Conservation (phyloP, 2,888 invertebrate species). For the Caradrina kadenii region DNA sequence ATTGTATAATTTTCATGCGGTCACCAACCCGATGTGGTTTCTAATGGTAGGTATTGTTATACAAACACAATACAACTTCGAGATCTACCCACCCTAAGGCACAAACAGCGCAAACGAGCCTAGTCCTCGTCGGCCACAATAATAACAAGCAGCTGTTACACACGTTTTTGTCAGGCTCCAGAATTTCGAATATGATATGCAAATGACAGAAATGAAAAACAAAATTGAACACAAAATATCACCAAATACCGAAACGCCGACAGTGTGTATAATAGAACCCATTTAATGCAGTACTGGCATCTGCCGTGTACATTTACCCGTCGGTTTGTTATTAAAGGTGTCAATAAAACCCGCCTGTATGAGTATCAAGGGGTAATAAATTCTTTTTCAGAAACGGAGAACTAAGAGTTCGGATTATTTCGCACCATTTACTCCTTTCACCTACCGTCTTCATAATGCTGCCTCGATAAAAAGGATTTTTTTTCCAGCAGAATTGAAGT, state of each 20-base stretch:
- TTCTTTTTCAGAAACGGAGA: conserved; percentile 87
- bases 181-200: conserved; percentile 54
- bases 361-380: conserved; percentile 86
- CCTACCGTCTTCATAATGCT: conserved; percentile 86
- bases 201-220: conserved; percentile 51
- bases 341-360: conserved; percentile 82
- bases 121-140: conserved; percentile 23
- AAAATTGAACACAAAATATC: conserved; percentile 54
- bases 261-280: conserved; percentile 33
- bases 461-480: conserved; percentile 83
- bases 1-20: conserved; percentile 12
- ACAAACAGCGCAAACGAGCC: conserved; percentile 34
- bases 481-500: conserved; percentile 79
- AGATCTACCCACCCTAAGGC: conserved; percentile 10
- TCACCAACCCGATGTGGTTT: conserved; percentile 11
- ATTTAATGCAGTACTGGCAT: conserved; percentile 51
- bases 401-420: conserved; percentile 90
- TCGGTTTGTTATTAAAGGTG: conserved; percentile 76
- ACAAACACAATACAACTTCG: conserved; percentile 18
- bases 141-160: conserved; percentile 49
- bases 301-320: conserved; percentile 43
- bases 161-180: conserved; percentile 40
- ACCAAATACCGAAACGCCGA: conserved; percentile 16
- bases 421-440: conserved; percentile 89
- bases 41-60: conserved; percentile 29